A percentile compares a stretch with the other conserved stretches of the same genome.
phyloP scores from a whole-genome alignment of 2,888 invertebrate genomes.

The Macaria notata region DNA sequence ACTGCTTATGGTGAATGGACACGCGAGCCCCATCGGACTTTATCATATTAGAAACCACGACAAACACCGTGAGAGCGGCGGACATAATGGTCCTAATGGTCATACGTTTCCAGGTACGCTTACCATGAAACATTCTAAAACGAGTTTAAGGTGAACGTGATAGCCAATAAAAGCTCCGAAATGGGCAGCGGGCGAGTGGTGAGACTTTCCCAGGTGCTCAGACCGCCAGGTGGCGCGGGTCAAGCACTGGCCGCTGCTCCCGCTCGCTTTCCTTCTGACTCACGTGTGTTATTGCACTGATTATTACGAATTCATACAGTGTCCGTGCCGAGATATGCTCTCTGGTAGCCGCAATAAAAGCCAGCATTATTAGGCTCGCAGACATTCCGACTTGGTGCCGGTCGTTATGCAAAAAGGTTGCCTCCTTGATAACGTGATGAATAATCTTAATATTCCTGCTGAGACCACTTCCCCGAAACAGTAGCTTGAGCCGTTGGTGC shows the following conservation, averaged over 20 bases:
- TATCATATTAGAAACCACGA: slow-evolving; percentile 36
- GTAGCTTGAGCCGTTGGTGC: slow-evolving; percentile 53
- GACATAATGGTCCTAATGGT: slow-evolving; percentile 46
- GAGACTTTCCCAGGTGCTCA: slow-evolving; percentile 70
- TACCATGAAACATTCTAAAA: slow-evolving; percentile 69
- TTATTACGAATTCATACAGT: slow-evolving; percentile 33
- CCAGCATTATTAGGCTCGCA: slow-evolving; percentile 29
- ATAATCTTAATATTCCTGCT: slow-evolving; percentile 49
- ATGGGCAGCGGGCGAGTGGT: slow-evolving; percentile 56
- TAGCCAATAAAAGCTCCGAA: slow-evolving; percentile 74
- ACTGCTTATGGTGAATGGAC: slow-evolving; percentile 65
- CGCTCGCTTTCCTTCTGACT: slow-evolving; percentile 28
- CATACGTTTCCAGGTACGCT: slow-evolving; percentile 43
- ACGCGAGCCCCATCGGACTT: slow-evolving; percentile 59
- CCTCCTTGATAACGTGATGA: slow-evolving; percentile 43
- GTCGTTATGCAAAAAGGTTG: slow-evolving; percentile 46
- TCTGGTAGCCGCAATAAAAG: slow-evolving; percentile 33
- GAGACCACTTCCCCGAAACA: slow-evolving; percentile 52
- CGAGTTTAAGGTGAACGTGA: slow-evolving; percentile 73
- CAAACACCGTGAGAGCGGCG: slow-evolving; percentile 68
- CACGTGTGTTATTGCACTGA: slow-evolving; percentile 30
- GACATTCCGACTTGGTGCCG: slow-evolving; percentile 31
- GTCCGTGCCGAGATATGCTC: slow-evolving; percentile 30
- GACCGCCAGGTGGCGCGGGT: slow-evolving; percentile 58
- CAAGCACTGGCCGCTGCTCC: slow-evolving; percentile 40